Percentiles rank a stretch among this genome's conserved stretches.
Conservation (phyloP, 2,113 vertebrate genomes). For the Cryptomyrus ogoouensis region DNA sequence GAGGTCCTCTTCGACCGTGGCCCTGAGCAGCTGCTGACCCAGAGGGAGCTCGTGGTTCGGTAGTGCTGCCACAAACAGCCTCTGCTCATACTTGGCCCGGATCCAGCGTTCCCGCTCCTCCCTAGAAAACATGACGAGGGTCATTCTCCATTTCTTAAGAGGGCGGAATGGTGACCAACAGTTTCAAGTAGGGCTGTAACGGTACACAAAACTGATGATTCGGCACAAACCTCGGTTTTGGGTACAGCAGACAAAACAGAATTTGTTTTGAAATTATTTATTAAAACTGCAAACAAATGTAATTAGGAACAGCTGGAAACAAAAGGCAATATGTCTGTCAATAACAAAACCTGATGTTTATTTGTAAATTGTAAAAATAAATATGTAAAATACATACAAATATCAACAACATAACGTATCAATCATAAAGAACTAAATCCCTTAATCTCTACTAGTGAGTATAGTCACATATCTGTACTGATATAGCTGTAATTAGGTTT, state of each 20-base stretch:
- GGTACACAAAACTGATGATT: background rate
- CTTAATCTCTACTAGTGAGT: background rate
- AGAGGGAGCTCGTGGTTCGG: slow-evolving; percentile 72
- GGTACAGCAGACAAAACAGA: background rate
- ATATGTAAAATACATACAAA: background rate
- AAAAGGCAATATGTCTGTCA: background rate
- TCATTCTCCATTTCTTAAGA: background rate
- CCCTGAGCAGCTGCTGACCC: slow-evolving; percentile 82
- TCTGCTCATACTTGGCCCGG: slow-evolving; percentile 93
- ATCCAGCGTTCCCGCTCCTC: slow-evolving; percentile 97
- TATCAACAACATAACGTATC: background rate
- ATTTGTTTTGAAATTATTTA: background rate
- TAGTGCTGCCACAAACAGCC: slow-evolving; percentile 79
- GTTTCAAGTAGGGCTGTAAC: background rate
- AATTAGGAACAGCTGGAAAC: background rate
- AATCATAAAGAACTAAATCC: background rate
- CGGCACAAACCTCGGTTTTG: background rate
- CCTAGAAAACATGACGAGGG: slow-evolving; percentile 52
- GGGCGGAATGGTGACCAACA: background rate
- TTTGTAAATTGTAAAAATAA: background rate
- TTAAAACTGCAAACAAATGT: background rate
- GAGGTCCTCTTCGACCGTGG: slow-evolving; percentile 83
- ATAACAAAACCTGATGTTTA: background rate
- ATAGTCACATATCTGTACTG: background rate
- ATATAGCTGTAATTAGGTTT: background rate